phyloP scores from a whole-genome alignment of 1,140 invertebrate species.

The Drosophila biarmipes region DNA sequence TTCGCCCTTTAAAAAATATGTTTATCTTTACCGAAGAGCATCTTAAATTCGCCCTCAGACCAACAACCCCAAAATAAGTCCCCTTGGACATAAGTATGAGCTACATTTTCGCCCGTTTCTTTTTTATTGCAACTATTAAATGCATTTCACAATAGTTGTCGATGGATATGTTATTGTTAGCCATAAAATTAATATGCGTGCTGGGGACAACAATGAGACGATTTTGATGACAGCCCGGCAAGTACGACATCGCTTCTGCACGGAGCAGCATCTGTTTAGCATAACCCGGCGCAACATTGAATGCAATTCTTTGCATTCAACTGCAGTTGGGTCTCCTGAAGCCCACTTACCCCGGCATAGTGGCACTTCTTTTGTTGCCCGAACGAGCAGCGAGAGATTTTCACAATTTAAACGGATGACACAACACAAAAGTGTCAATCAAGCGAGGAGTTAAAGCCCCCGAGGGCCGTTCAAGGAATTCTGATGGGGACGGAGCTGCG shows the following conservation, averaged over 20 bases:
- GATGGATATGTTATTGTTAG: constrained; percentile 78
- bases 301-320: constrained; percentile 28
- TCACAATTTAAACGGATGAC: constrained; percentile 79
- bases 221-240: constrained; percentile 63
- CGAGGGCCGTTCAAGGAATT: constrained; percentile 33
- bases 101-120: constrained; percentile 38
- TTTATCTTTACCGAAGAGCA: background rate
- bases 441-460: constrained; percentile 19
- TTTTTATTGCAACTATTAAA: constrained; percentile 72
- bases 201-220: constrained; percentile 62
- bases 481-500: constrained; percentile 32
- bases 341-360: constrained; percentile 22
- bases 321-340: background rate
- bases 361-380: constrained; percentile 42
- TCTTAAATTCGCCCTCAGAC: background rate
- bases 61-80: background rate
- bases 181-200: constrained; percentile 77
- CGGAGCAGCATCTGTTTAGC: constrained; percentile 69
- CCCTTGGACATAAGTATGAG: background rate
- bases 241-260: constrained; percentile 40
- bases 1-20: too few species aligned
- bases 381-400: constrained; percentile 36
- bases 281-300: constrained; percentile 56
- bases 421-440: constrained; percentile 76
- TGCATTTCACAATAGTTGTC: constrained; percentile 72